Percentiles rank a stretch among this genome's conserved stretches.
These are phyloP conservation scores for Corydoras sp. DNA, from an alignment of 2,113 vertebrate genomes.

Conservation along the genomic window DNA sequence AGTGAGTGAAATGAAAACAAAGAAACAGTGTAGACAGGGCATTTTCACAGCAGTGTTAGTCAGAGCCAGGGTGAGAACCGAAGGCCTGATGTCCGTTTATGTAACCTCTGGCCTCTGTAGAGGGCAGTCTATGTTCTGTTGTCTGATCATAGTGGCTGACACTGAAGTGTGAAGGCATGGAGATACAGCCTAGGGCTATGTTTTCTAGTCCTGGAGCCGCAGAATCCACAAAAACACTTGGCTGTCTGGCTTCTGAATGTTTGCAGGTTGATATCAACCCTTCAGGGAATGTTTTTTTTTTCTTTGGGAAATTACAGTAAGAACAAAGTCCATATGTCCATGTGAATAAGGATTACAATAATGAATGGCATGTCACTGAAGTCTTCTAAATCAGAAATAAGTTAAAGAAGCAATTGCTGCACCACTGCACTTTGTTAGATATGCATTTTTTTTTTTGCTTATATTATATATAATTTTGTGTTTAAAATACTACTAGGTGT, in stretches of 20 bases:
- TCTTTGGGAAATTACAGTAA: slow-evolving; percentile 27
- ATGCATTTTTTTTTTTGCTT: too few species aligned
- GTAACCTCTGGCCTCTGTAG: slow-evolving; percentile 68
- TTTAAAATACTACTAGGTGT: too few species aligned
- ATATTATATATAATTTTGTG: too few species aligned
- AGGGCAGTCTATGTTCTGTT: slow-evolving; percentile 43
- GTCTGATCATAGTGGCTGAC: slow-evolving; percentile 68
- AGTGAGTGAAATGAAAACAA: not conserved
- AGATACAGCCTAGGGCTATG: slow-evolving; percentile 48
- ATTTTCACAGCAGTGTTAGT: slow-evolving; percentile 60
- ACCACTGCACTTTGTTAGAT: too few species aligned
- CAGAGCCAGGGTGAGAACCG: slow-evolving; percentile 63
- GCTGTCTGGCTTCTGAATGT: slow-evolving; percentile 52
- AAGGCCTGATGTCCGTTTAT: slow-evolving; percentile 66
- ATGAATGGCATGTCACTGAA: not conserved
- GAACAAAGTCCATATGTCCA: slow-evolving; percentile 7
- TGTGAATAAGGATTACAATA: slow-evolving; percentile 20
- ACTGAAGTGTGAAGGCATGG: slow-evolving; percentile 55
- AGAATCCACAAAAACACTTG: slow-evolving; percentile 58
- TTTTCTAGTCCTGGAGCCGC: slow-evolving; percentile 44
- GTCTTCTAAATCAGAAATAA: not conserved
- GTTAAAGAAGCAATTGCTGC: too few species aligned
- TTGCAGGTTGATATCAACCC: slow-evolving; percentile 45
- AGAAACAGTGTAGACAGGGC: slow-evolving; percentile 42
- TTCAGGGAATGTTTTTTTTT: slow-evolving; percentile 34